Base-by-base conservation (phyloP, 2,888 invertebrate species). In the Scelioninae gen. 1 region DNA sequence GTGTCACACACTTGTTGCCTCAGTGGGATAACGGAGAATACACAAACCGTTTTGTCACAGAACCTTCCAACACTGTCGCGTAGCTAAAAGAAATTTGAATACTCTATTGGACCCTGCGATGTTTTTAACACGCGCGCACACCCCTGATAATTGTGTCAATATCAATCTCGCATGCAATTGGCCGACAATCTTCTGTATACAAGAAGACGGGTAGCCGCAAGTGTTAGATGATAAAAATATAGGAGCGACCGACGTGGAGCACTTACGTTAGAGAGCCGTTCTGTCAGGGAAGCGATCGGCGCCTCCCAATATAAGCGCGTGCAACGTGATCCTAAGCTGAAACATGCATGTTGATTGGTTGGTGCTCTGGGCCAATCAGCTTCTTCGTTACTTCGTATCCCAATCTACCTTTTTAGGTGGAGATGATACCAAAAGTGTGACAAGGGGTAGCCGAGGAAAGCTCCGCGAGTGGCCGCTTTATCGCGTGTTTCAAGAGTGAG, bases 251-350 rank as follows among this genome's bases (percentile, higher is more conserved):
- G 84, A 83, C 78, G 80, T 93, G 93, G 91, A 93, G 92, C 93
- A 97, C 97, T 97, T 97, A 97, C 97, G 97, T 96, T 97, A 96
- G 95, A 96, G 96, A 97, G 97, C 97, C 97, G 97, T 97, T 97
- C 97, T 97, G 97, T 96, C 95, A 95, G 95, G 95, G 94, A 94
- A 94, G 94, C 94, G 94, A 94, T 94, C 93, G 94, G 93, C 92
- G 93, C 93, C 93, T 93, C 94, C 94, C 94, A 94, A 95, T 96
- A 95, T 96, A 96, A 96, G 96, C 95, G 93, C 93, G 93, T 94
- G 96, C 95, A 95, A 96, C 94, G 95, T 95, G 95, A 96, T 95
- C 95, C 95, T 94, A 92, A 92, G 88, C 91, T 93, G 92, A 93
- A 93, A 93, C 93, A 91, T 85, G 88, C 68, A 40, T 56, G 11